Conservation (phyloP, 2,888 invertebrate species). For the Athalia cordata region DNA sequence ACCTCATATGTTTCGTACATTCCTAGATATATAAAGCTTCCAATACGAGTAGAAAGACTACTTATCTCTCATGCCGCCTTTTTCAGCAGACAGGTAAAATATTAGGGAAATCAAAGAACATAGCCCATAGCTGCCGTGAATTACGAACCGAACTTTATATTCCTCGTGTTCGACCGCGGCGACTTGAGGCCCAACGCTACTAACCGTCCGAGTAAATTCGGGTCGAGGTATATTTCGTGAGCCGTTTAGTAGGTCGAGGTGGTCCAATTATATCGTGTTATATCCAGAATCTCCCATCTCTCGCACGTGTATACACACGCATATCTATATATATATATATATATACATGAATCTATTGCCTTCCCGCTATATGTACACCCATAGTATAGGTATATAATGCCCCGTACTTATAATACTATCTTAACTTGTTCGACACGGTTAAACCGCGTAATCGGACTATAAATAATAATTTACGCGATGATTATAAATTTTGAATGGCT, state of each 20-base stretch:
- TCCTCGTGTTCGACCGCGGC: not conserved
- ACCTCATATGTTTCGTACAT: too few relatives aligned
- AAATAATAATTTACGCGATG: constrained; percentile 27
- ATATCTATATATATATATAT: not conserved
- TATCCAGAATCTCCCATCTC: not conserved
- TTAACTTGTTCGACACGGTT: constrained; percentile 27
- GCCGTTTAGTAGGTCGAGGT: constrained; percentile 33
- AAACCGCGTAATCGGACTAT: constrained; percentile 19
- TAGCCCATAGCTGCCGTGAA: too few relatives aligned
- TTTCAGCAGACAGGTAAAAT: not conserved
- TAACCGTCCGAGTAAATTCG: constrained; percentile 22
- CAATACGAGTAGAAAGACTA: too few relatives aligned
- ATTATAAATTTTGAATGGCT: constrained; percentile 32
- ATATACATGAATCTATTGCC: not conserved
- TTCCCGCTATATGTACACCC: not conserved
- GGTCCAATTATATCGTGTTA: constrained; percentile 36
- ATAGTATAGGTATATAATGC: not conserved
- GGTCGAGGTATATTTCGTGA: constrained; percentile 16
- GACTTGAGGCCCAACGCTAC: not conserved
- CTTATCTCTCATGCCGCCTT: not conserved
- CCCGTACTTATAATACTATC: too few relatives aligned
- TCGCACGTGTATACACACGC: not conserved
- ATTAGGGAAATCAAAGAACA: not conserved
- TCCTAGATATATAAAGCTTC: too few relatives aligned
- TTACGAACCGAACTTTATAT: not conserved